phyloP scores from a whole-genome alignment of 2,113 vertebrate species.

The Dicrurus megarhynchus region DNA sequence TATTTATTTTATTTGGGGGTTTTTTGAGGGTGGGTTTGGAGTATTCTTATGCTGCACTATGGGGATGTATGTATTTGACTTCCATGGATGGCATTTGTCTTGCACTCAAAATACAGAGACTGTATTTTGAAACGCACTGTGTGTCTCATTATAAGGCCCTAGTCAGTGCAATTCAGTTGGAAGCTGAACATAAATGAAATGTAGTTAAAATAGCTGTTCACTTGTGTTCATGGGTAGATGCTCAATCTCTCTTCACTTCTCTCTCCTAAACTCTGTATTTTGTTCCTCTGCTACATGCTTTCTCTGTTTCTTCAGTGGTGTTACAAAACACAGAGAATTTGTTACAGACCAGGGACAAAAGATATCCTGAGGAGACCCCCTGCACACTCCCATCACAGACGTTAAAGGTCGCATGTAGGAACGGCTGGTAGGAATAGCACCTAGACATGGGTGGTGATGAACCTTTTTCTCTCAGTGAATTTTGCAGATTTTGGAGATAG shows the following conservation, averaged over 20 bases:
- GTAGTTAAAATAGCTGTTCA: not conserved
- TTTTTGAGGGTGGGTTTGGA: rapidly evolving
- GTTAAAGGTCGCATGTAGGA: not conserved
- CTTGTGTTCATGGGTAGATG: not conserved
- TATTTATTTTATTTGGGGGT: not conserved
- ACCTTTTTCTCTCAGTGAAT: not conserved
- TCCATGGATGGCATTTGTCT: not conserved
- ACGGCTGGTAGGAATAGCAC: not conserved
- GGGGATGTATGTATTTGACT: not conserved
- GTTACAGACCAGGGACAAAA: not conserved
- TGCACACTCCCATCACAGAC: not conserved
- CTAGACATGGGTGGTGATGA: not conserved
- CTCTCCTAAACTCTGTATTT: not conserved
- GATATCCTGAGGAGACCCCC: not conserved
- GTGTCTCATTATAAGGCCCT: not conserved
- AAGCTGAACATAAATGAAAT: not conserved
- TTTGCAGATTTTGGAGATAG: not conserved
- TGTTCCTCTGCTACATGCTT: not conserved
- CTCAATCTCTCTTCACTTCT: not conserved
- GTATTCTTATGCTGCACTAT: not conserved
- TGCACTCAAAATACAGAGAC: not conserved
- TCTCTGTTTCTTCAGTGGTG: not conserved
- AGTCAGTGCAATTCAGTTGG: not conserved
- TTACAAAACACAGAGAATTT: not conserved
- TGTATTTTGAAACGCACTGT: not conserved